phyloP scores from a whole-genome alignment of 1,140 invertebrate species.

The Bactericera cockerelli region DNA sequence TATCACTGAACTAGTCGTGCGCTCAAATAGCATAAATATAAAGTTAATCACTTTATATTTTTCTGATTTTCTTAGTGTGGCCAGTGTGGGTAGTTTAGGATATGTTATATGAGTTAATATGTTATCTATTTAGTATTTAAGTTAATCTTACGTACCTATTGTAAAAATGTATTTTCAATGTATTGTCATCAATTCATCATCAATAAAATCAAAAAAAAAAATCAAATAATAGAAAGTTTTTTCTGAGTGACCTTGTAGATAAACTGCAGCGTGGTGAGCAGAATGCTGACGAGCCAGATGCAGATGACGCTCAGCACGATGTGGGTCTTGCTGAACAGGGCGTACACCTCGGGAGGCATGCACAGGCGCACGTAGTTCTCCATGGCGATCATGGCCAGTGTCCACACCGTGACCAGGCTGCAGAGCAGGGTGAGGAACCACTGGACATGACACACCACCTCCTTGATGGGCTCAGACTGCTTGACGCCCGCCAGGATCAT shows the following conservation, averaged over 20 bases:
- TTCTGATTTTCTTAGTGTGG: too few species aligned
- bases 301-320: constrained; percentile 35
- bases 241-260: constrained; percentile 25
- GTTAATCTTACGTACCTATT: too few species aligned
- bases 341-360: constrained; percentile 35
- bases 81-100: too few species aligned
- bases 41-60: too few species aligned
- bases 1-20: too few species aligned
- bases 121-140: too few species aligned
- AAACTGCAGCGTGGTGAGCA: constrained; percentile 35
- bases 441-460: constrained; percentile 38
- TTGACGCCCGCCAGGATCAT: constrained; percentile 47
- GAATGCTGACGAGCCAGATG: constrained; percentile 34
- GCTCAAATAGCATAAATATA: too few species aligned
- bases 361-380: constrained; percentile 47
- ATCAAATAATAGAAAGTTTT: too few species aligned
- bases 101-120: too few species aligned
- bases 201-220: too few species aligned
- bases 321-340: constrained; percentile 32
- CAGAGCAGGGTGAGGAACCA: constrained; percentile 49
- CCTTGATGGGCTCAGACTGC: constrained; percentile 36
- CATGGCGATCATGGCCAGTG: constrained; percentile 41
- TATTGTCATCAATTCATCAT: too few species aligned
- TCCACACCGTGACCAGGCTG: constrained; percentile 46
- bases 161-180: too few species aligned